Conservation (phyloP, 2,797 vertebrate genomes). For the Myotis pilosus region DNA sequence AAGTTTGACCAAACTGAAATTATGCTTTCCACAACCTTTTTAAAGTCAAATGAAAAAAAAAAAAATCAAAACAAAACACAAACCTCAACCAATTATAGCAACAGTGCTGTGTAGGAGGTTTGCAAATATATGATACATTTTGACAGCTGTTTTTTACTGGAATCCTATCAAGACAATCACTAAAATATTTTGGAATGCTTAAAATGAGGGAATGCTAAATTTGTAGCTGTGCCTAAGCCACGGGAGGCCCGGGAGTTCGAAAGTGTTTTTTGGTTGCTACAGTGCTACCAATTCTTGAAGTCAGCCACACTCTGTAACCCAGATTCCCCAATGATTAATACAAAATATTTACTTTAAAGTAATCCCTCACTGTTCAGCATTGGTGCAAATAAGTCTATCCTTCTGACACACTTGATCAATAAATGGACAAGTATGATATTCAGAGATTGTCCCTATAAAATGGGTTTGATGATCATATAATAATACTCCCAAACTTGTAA, state of each 20-base stretch:
- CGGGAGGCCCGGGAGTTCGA: background rate
- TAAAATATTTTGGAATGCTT: conserved; percentile 74
- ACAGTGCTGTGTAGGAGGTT: conserved; percentile 83
- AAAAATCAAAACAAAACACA: background rate
- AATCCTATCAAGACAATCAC: conserved; percentile 77
- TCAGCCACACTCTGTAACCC: background rate
- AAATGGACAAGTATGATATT: background rate
- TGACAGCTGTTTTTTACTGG: conserved; percentile 82
- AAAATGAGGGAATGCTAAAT: conserved; percentile 65
- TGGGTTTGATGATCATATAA: background rate
- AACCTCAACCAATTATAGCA: conserved; percentile 88
- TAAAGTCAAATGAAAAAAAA: conserved; percentile 81
- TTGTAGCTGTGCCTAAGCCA: conserved; percentile 13
- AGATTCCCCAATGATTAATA: background rate
- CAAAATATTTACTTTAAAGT: background rate
- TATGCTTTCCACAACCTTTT: conserved; percentile 87
- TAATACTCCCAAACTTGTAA: background rate
- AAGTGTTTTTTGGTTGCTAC: conserved; percentile 5
- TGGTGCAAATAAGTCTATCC: background rate
- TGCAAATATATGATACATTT: conserved; percentile 81
- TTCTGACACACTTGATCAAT: background rate
- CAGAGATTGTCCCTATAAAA: background rate
- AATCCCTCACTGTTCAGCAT: background rate
- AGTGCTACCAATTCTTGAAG: conserved; percentile 26
- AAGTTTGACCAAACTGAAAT: conserved; percentile 85